These are phyloP conservation scores for Podiceps cristatus DNA, from an alignment of 2,113 vertebrate species.

Conservation along the genomic window DNA sequence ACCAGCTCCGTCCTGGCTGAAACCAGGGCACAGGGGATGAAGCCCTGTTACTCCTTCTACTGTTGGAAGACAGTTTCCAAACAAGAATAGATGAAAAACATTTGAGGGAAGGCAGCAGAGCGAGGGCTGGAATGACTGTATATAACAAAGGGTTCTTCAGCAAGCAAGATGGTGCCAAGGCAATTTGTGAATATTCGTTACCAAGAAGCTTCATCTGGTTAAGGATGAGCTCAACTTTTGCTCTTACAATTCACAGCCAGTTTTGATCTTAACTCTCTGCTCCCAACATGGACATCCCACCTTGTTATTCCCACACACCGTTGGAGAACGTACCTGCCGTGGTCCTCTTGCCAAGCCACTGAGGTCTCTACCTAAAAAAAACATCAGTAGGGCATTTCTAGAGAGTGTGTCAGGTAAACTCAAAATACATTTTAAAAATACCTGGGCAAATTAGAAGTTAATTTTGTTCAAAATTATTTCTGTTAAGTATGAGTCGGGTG, in stretches of 20 bases:
- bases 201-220: neutral
- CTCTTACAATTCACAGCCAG: neutral
- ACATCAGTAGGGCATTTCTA: neutral
- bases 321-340: rapidly evolving
- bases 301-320: neutral
- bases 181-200: neutral
- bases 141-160: neutral
- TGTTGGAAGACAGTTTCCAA: neutral
- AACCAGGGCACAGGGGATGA: neutral
- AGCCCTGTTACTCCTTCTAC: neutral
- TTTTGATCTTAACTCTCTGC: neutral
- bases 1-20: no score
- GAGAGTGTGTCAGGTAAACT: neutral
- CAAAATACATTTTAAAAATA: neutral
- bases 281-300: neutral
- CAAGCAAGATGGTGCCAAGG: neutral
- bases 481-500: neutral
- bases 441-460: neutral
- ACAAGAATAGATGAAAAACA: neutral
- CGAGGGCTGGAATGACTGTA: neutral
- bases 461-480: neutral
- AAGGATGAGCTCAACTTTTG: neutral
- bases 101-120: neutral
- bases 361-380: neutral
- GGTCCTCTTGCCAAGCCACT: neutral